Conservation (phyloP, 2,113 vertebrate genomes). For the Catharus minimus region DNA sequence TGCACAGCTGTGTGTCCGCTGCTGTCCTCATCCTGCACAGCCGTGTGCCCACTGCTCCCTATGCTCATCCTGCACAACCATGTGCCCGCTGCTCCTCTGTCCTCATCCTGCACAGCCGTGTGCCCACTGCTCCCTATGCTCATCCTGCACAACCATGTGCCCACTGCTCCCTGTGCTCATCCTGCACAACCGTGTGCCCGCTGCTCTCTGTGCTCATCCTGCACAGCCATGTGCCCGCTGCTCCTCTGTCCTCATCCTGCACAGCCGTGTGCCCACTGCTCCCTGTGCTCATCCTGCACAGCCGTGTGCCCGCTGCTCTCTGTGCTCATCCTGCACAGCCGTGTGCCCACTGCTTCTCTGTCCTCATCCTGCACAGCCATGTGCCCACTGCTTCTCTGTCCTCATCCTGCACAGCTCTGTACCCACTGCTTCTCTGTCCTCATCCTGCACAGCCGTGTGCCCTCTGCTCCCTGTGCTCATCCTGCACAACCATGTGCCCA, state of each 20-base stretch:
- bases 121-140: too few species aligned
- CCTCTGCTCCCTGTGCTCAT: neutral
- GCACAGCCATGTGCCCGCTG: too few species aligned
- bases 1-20: neutral
- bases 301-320: fast-evolving
- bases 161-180: neutral
- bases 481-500: fast-evolving
- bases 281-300: neutral
- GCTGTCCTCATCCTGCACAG: neutral
- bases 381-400: too few species aligned
- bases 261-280: neutral
- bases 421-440: neutral
- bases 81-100: too few species aligned
- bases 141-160: too few species aligned
- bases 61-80: too few species aligned
- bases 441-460: neutral
- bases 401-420: neutral
- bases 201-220: too few species aligned
- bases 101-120: too few species aligned
- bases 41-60: fast-evolving
- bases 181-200: neutral
- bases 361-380: neutral
- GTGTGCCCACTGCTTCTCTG: too few species aligned
- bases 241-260: neutral
- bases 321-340: too few species aligned